Percentiles rank a stretch among this genome's conserved stretches.
These are phyloP conservation scores for Hipposideros armiger DNA, from an alignment of 2,113 vertebrate species.

Conservation along the genomic window DNA sequence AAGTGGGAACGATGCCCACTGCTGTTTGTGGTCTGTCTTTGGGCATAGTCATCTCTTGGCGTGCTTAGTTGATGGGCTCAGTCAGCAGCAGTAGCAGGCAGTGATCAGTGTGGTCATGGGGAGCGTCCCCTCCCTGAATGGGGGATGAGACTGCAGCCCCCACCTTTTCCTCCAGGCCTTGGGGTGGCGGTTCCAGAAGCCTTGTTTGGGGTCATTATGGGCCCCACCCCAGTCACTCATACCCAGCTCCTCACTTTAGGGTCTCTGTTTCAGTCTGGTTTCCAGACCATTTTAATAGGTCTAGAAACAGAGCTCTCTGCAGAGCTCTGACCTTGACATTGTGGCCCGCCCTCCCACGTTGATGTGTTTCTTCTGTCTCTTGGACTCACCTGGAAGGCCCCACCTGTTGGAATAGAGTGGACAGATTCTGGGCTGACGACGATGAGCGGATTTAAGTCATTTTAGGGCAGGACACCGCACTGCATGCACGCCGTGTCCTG, in stretches of 20 bases:
- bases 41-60: not conserved
- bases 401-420: not conserved
- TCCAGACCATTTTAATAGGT: not conserved
- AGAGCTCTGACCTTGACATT: not conserved
- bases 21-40: too few relatives aligned
- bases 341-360: accelerated
- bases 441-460: too few relatives aligned
- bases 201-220: not conserved
- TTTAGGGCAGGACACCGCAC: not conserved
- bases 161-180: not conserved
- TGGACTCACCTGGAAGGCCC: not conserved
- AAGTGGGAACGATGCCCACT: accelerated
- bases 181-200: not conserved
- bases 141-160: not conserved
- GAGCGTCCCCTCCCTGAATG: not conserved
- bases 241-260: not conserved
- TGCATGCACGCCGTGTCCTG: accelerated
- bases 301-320: not conserved
- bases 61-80: too few relatives aligned
- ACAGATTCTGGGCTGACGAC: not conserved
- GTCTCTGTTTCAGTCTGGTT: not conserved
- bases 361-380: not conserved
- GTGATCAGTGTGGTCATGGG: not conserved
- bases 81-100: not conserved
- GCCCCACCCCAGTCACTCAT: accelerated